Evolutionary conservation across 2,797 vertebrate genomes (phyloP), one percentile per base, ranked within the genome.

Genomic region (Babyrousa celebensis): DNA sequence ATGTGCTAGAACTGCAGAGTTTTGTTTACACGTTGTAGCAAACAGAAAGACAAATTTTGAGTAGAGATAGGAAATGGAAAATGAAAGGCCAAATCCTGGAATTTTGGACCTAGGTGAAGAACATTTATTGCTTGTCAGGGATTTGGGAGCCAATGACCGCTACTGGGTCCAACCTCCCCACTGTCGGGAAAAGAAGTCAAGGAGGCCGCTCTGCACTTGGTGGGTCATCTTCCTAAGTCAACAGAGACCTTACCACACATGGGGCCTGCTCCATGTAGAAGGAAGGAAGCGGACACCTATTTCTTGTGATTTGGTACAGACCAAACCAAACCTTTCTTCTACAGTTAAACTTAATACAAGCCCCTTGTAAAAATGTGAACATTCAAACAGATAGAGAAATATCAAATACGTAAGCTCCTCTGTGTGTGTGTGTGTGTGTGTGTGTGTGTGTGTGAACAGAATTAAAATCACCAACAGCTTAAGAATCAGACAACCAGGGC

Each of bases 11-110:
- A 75, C 10, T 17, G 67, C 48, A 77, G 74, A 89, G 54, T 40
- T 91, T 52, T 85, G 68, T 96, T 94, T 94, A 96, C 25, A 85
- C 88, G 63, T 17, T 60, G 85, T 29, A 94, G 91, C 89, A 83
- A 75, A 54, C 6, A 77, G 72, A 95, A 96, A 86, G 95, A 91
- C 84, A 94, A 86, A 85, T 54, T 36, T 27, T 60, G 60, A 88
- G 58, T n/a, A 79, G 68, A 96, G 87, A 58, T 80, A 97, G 95
- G 93, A 97, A 95, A 89, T 96, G 67, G 91, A 94, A 86, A 93
- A 82, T 9, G 68, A 94, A 86, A 74, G 86, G 79, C 71, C 84
- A 96, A 48, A 94, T 90, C 77, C 83, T 83, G 87, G 91, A 80
- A 63, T 23, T 54, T 96, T 75, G 78, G 85, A 25, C 63, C 58